Evolutionary conservation across 2,888 invertebrate species (phyloP).

Genomic region (Sphaerophoria taeniata): DNA sequence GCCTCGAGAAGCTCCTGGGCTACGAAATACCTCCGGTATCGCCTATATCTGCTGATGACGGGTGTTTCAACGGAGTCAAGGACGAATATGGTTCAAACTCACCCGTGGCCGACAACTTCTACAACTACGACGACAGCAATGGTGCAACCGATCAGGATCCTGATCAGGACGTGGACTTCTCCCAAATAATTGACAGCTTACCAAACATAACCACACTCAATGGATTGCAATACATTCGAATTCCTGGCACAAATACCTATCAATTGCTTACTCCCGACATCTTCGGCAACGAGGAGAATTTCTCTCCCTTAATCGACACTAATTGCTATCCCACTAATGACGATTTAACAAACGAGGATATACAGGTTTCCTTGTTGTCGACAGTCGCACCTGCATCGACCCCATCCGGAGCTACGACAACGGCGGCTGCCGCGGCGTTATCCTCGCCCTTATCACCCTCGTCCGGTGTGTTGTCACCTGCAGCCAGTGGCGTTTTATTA

Average conservation of each 20-base stretch:
- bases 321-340: conserved; percentile 78
- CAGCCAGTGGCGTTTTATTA: conserved; percentile 80
- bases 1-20: conserved; percentile 89
- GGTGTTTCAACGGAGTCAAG: conserved; percentile 80
- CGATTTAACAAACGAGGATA: conserved; percentile 80
- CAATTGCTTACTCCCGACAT: conserved; percentile 85
- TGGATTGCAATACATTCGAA: conserved; percentile 85
- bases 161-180: conserved; percentile 39
- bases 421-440: conserved; percentile 74
- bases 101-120: conserved; percentile 77
- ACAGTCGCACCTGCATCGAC: conserved; percentile 77
- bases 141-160: conserved; percentile 19
- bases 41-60: conserved; percentile 76
- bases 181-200: conserved; percentile 78
- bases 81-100: conserved; percentile 79
- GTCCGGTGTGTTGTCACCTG: conserved; percentile 79
- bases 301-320: conserved; percentile 83
- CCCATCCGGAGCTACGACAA: conserved; percentile 70
- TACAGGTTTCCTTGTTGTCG: conserved; percentile 83
- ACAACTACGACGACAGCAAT: conserved; percentile 77
- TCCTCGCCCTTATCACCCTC: conserved; percentile 53
- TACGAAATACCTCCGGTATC: conserved; percentile 83
- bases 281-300: conserved; percentile 87
- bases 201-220: conserved; percentile 83
- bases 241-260: conserved; percentile 86